A percentile compares a stretch with the other conserved stretches of the same genome.
phyloP scores from a whole-genome alignment of 2,888 invertebrate genomes.

The Gasteruption jaculator region DNA sequence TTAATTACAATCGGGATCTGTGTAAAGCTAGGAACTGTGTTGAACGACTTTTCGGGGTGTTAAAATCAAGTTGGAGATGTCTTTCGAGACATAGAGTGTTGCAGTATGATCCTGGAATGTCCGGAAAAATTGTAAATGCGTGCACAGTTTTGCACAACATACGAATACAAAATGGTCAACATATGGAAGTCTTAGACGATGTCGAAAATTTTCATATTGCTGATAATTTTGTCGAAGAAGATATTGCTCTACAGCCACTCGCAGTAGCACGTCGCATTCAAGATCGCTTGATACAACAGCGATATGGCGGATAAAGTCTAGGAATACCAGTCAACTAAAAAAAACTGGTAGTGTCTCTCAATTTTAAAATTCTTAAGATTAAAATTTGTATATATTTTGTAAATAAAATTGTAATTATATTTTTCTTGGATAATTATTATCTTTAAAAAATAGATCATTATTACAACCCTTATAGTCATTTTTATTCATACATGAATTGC shows the following conservation, averaged over 20 bases:
- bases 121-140: constrained; percentile 23
- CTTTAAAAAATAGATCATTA: too few relatives aligned
- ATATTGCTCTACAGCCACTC: constrained; percentile 9
- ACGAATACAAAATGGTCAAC: constrained; percentile 17
- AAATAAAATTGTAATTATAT: too few relatives aligned
- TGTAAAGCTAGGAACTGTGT: constrained; percentile 16
- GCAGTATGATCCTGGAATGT: constrained; percentile 17
- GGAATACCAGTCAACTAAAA: too few relatives aligned
- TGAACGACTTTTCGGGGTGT: constrained; percentile 18
- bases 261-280: constrained; percentile 18
- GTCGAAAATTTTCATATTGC: neutral
- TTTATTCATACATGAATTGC: too few relatives aligned
- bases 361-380: too few relatives aligned
- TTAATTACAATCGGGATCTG: constrained; percentile 8
- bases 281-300: constrained; percentile 15
- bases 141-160: constrained; percentile 24
- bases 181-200: constrained; percentile 9
- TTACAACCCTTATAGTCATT: too few relatives aligned
- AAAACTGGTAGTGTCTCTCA: too few relatives aligned
- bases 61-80: constrained; percentile 22
- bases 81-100: constrained; percentile 21
- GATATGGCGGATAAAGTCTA: constrained; percentile 6
- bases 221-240: too few relatives aligned
- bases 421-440: too few relatives aligned
- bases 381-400: too few relatives aligned